Conservation (phyloP, 2,797 vertebrate genomes). For the Florisuga fusca region DNA sequence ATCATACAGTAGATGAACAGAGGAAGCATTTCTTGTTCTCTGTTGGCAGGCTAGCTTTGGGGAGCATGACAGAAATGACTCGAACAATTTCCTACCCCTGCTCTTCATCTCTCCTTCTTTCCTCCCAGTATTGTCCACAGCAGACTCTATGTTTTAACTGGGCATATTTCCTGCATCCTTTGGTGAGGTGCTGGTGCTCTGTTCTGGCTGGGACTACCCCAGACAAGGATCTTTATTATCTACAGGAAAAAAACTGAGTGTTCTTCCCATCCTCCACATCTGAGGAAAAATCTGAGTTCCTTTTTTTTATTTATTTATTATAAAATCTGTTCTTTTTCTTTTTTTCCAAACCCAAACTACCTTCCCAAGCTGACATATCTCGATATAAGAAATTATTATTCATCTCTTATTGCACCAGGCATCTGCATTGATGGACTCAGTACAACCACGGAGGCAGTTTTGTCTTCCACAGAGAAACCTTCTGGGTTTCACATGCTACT, state of each 20-base stretch:
- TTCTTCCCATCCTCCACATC: background rate
- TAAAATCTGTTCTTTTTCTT: too few relatives aligned
- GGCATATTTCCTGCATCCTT: background rate
- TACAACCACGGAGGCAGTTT: accelerated
- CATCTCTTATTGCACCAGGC: too few relatives aligned
- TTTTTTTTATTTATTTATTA: too few relatives aligned
- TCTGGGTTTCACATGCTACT: accelerated
- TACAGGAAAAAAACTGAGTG: background rate
- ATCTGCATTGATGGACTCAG: accelerated
- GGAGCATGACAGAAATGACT: background rate
- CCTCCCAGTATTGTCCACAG: background rate
- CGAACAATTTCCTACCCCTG: background rate
- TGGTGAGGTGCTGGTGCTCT: background rate
- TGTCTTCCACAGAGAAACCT: background rate
- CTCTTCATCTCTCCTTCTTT: background rate
- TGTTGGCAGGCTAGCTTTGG: background rate
- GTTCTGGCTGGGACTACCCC: background rate
- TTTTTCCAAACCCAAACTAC: background rate
- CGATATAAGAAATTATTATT: too few relatives aligned
- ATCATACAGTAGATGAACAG: background rate
- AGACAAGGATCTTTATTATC: background rate
- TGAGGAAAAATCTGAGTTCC: background rate
- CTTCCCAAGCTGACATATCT: background rate
- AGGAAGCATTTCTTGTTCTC: background rate
- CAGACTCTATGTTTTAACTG: background rate